Evolutionary conservation across 1,140 invertebrate genomes (phyloP), one percentile per base, ranked within the genome.

Genomic region (Triops longicaudatus): DNA sequence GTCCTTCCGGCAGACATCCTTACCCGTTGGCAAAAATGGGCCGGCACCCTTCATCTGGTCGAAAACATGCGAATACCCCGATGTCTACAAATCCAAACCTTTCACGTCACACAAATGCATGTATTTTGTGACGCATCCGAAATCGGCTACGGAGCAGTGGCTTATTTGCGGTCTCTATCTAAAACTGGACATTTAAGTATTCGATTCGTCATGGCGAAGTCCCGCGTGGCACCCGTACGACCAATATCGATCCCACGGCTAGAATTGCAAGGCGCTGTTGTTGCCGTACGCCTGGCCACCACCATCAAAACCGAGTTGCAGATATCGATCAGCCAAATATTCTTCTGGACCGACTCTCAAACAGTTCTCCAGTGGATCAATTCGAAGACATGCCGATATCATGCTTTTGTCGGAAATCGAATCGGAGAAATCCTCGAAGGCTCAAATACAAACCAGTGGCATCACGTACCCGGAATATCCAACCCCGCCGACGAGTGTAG

Each of bases 401-500:
- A 41, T 10, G n/a, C 26, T 11, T 78, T 78, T 71, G 78, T 78
- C 43, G 78, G 27, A 6, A 78, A 77, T 28, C 41, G 63, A 1
- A 72, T 78, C 28, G 78, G 76, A 6, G 78, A 77, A 26, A 78
- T 78, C 63, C 74, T 77, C 0, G 72, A 77, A 63, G n/a, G 73
- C 17, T 78, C 77, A 11, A 73, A 78, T 26, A 42, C 28, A 1
- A 27, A 44, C 10, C 44, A 79, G 41, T 81, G 80, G 81, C 71
- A 74, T 11, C 80, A 80, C 77, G 76, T 81, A 12, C 78, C 79
- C 12, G 78, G 78, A 10, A 27, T 75, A 5, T 26, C 41, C 2
- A 81, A 81, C 71, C 76, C 80, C 11, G 79, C 79, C 2, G 80
- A 81, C 72, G 79, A 81, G 22, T 77, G 71, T 1, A 81, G 79